Percentiles rank a stretch among this genome's conserved stretches.
Conservation (phyloP, 2,113 vertebrate species). For the Carassius carassius region DNA sequence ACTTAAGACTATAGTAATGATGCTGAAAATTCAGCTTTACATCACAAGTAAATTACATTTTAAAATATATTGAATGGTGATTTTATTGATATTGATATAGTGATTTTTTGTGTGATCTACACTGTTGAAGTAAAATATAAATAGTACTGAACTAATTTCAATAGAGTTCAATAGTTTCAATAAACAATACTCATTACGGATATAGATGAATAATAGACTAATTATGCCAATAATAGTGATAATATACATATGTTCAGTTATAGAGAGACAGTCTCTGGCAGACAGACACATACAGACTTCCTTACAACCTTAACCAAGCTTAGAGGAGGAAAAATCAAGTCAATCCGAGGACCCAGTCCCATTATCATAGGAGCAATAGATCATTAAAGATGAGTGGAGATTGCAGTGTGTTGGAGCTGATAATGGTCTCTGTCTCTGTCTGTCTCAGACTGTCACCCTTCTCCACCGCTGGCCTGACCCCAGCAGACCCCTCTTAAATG, state of each 20-base stretch:
- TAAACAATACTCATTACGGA: background rate
- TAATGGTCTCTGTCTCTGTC: conserved; percentile 50
- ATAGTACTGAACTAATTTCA: background rate
- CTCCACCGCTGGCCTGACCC: conserved; percentile 30
- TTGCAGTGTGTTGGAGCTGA: conserved; percentile 39
- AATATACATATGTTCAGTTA: background rate
- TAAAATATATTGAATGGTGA: background rate
- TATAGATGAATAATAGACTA: background rate
- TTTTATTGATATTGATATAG: no score
- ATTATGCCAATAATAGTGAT: background rate
- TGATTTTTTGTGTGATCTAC: no score
- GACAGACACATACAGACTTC: background rate
- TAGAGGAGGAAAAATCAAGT: conserved; percentile 20
- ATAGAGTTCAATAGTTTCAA: no score
- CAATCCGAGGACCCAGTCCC: conserved; percentile 19
- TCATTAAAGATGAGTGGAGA: conserved; percentile 53
- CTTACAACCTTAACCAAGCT: conserved; percentile 31
- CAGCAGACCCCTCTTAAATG: conserved; percentile 46
- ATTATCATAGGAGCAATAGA: conserved; percentile 45
- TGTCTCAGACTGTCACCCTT: conserved; percentile 41
- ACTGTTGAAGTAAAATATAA: background rate
- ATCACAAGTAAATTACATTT: no score
- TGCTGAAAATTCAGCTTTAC: background rate
- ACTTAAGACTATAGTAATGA: background rate
- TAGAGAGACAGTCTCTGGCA: background rate